Evolutionary conservation across 2,113 vertebrate species (phyloP).

Genomic region (Corydoras maculifer): DNA sequence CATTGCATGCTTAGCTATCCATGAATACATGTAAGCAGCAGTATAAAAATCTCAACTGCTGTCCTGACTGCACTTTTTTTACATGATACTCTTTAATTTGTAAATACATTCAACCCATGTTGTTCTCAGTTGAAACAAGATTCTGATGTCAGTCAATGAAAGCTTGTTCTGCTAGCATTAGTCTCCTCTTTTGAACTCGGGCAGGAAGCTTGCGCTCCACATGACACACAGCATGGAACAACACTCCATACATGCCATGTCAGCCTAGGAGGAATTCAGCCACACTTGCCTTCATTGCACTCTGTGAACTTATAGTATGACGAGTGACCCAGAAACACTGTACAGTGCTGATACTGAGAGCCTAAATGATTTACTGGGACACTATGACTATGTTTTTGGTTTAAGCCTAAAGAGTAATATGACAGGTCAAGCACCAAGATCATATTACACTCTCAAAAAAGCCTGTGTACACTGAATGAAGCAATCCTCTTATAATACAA

Average conservation of each 20-base stretch:
- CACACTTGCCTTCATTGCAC: conserved; percentile 32
- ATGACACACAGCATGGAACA: conserved; percentile 23
- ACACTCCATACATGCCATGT: conserved; percentile 32
- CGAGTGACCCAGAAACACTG: conserved; percentile 22
- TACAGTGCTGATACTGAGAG: background rate
- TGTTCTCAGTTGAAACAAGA: conserved; percentile 44
- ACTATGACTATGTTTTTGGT: background rate
- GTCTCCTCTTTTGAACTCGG: conserved; percentile 29
- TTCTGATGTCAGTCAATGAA: conserved; percentile 36
- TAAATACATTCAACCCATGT: conserved; percentile 38
- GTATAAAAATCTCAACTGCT: conserved; percentile 12
- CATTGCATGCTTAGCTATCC: background rate
- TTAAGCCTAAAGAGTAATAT: background rate
- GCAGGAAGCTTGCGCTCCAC: conserved; percentile 48
- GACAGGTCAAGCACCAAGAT: conserved; percentile 3
- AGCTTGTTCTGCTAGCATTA: conserved; percentile 24
- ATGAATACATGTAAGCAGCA: background rate
- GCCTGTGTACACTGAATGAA: background rate
- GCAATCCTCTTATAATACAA: background rate
- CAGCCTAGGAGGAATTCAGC: conserved; percentile 21
- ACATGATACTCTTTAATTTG: conserved; percentile 37
- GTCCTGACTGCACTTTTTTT: conserved; percentile 38
- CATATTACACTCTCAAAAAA: background rate
- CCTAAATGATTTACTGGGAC: conserved; percentile 8
- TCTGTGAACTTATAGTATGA: conserved; percentile 46